Evolutionary conservation across 2,797 vertebrate species (phyloP).

Genomic region (Spinus pinus): DNA sequence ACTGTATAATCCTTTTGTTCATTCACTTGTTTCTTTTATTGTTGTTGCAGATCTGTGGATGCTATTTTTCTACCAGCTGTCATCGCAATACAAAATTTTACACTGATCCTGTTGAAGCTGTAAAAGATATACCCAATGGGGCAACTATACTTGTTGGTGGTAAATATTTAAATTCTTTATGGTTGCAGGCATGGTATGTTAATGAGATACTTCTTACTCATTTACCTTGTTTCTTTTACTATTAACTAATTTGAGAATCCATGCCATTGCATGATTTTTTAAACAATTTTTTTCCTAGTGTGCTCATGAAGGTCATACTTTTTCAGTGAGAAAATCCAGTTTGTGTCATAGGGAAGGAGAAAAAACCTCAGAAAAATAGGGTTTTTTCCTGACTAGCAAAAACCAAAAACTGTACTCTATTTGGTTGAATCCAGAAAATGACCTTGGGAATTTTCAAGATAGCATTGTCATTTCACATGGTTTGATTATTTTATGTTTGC

Average conservation of each 20-base stretch:
- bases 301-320: not conserved
- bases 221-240: not conserved
- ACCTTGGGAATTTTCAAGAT: not conserved
- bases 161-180: constrained; percentile 69
- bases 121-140: constrained; percentile 91
- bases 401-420: not conserved
- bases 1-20: not conserved
- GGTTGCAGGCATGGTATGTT: not conserved
- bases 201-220: not conserved
- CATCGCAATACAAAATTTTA: constrained; percentile 82
- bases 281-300: not conserved
- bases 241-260: not conserved
- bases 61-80: constrained; percentile 86
- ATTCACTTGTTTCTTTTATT: not conserved
- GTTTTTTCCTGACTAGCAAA: not conserved
- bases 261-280: not conserved
- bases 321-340: not conserved
- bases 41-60: constrained; percentile 76
- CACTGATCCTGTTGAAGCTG: constrained; percentile 84
- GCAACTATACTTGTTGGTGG: constrained; percentile 93
- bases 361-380: not conserved
- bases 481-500: not conserved
- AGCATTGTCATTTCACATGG: not conserved
- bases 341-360: not conserved
- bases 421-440: not conserved